Percentiles rank a stretch among this genome's conserved stretches.
Conservation (phyloP, 2,888 invertebrate genomes). For the Ornithoptera alexandrae region DNA sequence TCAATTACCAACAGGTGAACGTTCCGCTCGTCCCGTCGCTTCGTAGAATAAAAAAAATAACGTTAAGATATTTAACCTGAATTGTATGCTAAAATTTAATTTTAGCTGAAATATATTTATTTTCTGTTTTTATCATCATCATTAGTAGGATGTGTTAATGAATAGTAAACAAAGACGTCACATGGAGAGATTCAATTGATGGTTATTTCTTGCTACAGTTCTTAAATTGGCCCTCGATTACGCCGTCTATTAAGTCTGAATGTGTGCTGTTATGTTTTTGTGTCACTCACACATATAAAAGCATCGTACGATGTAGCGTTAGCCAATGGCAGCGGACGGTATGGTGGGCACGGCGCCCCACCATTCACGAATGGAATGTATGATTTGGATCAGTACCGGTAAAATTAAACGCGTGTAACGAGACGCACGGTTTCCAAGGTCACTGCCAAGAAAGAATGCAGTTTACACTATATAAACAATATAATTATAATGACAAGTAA, state of each 20-base stretch:
- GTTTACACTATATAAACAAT: background rate
- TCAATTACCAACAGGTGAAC: no score
- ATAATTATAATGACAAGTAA: background rate
- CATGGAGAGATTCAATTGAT: slow-evolving; percentile 57
- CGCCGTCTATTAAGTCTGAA: slow-evolving; percentile 52
- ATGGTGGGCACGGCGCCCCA: slow-evolving; percentile 78
- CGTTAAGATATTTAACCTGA: no score
- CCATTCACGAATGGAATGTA: slow-evolving; percentile 65
- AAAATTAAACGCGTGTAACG: slow-evolving; percentile 76
- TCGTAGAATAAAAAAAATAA: no score
- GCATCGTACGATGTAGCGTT: slow-evolving; percentile 70
- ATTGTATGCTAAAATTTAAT: no score
- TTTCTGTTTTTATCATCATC: no score
- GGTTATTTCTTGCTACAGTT: slow-evolving; percentile 51
- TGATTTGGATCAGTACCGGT: slow-evolving; percentile 71
- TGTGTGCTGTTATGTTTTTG: slow-evolving; percentile 50
- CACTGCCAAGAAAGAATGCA: slow-evolving; percentile 48
- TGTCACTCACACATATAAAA: slow-evolving; percentile 58
- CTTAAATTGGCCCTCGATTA: slow-evolving; percentile 68
- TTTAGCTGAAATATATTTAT: no score
- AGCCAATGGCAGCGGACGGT: slow-evolving; percentile 61
- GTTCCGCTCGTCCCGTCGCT: no score
- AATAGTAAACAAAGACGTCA: slow-evolving; percentile 64
- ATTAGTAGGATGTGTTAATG: slow-evolving; percentile 41
- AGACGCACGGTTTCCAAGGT: slow-evolving; percentile 59